Evolutionary conservation across 2,797 vertebrate species (phyloP).

Genomic region (Gymnocypris eckloni): DNA sequence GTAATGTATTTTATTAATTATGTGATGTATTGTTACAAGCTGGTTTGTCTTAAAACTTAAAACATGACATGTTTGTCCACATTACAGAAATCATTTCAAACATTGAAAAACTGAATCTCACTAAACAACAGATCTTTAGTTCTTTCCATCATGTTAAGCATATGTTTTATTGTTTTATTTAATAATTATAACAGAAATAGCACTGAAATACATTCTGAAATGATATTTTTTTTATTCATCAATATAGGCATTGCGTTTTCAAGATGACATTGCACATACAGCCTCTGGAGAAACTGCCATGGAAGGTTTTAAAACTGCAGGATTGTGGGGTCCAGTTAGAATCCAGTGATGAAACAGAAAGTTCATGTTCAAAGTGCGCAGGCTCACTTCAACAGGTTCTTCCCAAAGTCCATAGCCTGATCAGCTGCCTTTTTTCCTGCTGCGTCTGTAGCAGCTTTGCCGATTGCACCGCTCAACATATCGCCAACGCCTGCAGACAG

Average conservation of each 20-base stretch:
- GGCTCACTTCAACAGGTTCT: conserved; percentile 38
- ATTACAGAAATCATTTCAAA: neutral
- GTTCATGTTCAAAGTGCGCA: neutral
- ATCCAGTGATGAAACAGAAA: neutral
- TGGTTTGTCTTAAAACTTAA: neutral
- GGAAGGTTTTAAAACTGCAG: neutral
- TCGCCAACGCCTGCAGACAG: conserved; percentile 35
- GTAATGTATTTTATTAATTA: neutral
- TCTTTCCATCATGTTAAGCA: neutral
- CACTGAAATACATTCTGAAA: neutral
- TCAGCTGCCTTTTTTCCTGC: conserved; percentile 44
- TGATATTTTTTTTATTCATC: neutral
- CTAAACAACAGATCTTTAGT: neutral
- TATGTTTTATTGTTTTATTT: neutral
- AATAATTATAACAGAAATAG: neutral
- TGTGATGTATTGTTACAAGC: neutral
- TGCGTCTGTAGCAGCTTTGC: conserved; percentile 37
- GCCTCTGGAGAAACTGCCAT: neutral
- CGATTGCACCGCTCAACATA: neutral
- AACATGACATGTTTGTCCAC: neutral
- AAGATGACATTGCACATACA: neutral
- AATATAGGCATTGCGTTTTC: neutral
- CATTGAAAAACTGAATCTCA: neutral
- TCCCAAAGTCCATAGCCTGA: conserved; percentile 22
- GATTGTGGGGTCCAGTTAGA: neutral